Evolutionary conservation across 2,888 invertebrate species (phyloP).

Genomic region (Lordiphosa fenestrarum): DNA sequence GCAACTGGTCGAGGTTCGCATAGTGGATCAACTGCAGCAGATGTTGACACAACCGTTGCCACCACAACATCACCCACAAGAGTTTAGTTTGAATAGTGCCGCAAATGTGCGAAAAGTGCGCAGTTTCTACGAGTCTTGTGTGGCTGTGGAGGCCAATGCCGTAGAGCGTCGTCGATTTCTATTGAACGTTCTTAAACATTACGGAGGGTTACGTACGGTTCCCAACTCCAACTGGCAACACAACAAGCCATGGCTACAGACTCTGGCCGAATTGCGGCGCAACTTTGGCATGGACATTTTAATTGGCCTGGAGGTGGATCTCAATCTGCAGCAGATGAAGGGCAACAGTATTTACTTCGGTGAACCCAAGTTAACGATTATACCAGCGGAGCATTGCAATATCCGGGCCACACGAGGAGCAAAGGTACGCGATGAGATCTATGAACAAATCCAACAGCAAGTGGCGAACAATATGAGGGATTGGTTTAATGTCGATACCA

Average conservation of each 20-base stretch:
- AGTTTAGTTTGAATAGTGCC: conserved; percentile 19
- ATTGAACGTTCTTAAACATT: conserved; percentile 50
- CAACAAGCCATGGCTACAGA: conserved; percentile 68
- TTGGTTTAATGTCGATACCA: conserved; percentile 66
- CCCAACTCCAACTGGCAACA: conserved; percentile 65
- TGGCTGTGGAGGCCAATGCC: conserved; percentile 45
- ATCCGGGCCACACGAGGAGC: conserved; percentile 37
- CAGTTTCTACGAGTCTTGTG: conserved; percentile 70
- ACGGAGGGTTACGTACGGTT: conserved; percentile 68
- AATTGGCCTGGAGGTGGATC: conserved; percentile 70
- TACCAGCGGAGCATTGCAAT: conserved; percentile 68
- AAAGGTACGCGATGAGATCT: conserved; percentile 45
- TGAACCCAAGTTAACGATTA: conserved; percentile 67
- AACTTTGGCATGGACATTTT: conserved; percentile 75
- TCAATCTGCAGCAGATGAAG: conserved; percentile 56
- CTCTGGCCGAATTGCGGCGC: conserved; percentile 58
- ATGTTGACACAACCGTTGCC: conserved; percentile 47
- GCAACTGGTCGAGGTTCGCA: conserved; percentile 46
- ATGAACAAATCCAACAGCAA: conserved; percentile 56
- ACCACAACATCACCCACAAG: conserved; percentile 35
- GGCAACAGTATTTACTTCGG: conserved; percentile 69
- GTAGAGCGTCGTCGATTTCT: conserved; percentile 54
- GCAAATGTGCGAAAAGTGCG: conserved; percentile 60
- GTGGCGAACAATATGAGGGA: conserved; percentile 64
- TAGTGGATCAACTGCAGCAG: conserved; percentile 54